These are phyloP conservation scores for Bujurquina vittata DNA, from an alignment of 2,113 vertebrate species.

Conservation along the genomic window DNA sequence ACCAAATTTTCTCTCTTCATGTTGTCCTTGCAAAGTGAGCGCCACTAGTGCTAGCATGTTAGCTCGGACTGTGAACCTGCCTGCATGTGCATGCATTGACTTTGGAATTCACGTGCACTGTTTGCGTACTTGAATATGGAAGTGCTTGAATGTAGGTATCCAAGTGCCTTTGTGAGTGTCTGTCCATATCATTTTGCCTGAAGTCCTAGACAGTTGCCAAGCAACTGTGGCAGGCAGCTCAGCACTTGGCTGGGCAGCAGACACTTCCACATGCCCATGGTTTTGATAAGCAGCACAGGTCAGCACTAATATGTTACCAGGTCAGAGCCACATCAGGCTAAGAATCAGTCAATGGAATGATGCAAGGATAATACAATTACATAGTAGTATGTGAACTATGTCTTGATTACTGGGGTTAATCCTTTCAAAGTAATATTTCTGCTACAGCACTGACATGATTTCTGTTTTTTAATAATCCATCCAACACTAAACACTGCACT, in stretches of 20 bases:
- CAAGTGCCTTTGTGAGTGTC: constrained; percentile 66
- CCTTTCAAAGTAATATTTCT: constrained; percentile 24
- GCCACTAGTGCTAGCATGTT: constrained; percentile 10
- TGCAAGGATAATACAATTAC: constrained; percentile 32
- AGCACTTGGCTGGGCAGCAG: constrained; percentile 55
- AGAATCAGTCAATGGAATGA: constrained; percentile 48
- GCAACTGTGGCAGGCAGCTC: constrained; percentile 79
- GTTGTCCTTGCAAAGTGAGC: constrained; percentile 28
- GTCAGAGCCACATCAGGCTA: constrained; percentile 50
- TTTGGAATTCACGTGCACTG: neutral
- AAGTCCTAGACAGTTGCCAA: constrained; percentile 81
- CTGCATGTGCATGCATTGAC: neutral
- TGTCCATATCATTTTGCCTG: constrained; percentile 70
- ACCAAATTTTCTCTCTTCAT: constrained; percentile 34
- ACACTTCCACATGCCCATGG: constrained; percentile 60
- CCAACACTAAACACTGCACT: neutral
- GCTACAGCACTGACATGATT: constrained; percentile 21
- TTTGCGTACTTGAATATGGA: constrained; percentile 50
- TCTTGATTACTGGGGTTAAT: constrained; percentile 25
- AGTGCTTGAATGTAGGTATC: constrained; percentile 49
- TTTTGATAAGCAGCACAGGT: constrained; percentile 61
- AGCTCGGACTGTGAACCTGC: neutral
- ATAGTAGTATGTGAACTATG: constrained; percentile 24
- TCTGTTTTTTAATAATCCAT: constrained; percentile 34
- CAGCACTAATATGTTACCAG: constrained; percentile 53